Base-by-base conservation (phyloP, 1,140 invertebrate genomes). In the Eulimnadia texana region DNA sequence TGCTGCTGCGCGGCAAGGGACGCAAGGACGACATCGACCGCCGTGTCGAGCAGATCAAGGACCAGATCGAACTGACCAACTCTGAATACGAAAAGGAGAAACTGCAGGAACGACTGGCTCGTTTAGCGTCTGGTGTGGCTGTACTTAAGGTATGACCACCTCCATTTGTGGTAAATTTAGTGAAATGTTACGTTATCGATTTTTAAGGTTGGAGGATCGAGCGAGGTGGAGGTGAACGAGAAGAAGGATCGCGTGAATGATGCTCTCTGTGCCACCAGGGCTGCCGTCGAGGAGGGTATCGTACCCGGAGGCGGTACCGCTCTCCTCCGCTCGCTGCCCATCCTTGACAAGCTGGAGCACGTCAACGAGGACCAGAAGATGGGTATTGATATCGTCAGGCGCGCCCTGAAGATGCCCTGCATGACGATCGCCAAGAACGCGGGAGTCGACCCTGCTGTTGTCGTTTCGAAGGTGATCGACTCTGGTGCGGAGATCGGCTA, bases 51-150 rank as follows among this genome's bases (percentile, higher is more conserved):
- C 87, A 93, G 72, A 83, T 99, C 60, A 84, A 90, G 70, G 93
- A 98, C 67, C 94, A 97, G 74, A 98, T 99, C 67, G 82, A 85
- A 23, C 81, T 88, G 19, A 97, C 94, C 0, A 96, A 84, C 13
- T 98, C 93, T 3, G 96, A 99, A 65, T 99, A 99, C 74, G 97
- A 99, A 72, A 98, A 98, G 72, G 97, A 99, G 72, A 99, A 99
- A 71, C 75, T 99, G 33, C 92, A 94, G 72, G 97, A 99, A 74
- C 80, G 97, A 68, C 76, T 99, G 47, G 96, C 97, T 0, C 85
- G 96, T 66, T 74, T 99, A 9, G 86, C 93, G 10, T 93, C 91
- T 52, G 97, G 90, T 51, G 94, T 99, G 47, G 96, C 93, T 33
- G 87, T 99, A 10, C 76, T 99, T 0, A 91, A 94, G 77, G 33